Percentiles rank a stretch among this genome's conserved stretches.
These are phyloP conservation scores for Grus americana DNA, from an alignment of 2,113 vertebrate genomes.

Conservation along the genomic window DNA sequence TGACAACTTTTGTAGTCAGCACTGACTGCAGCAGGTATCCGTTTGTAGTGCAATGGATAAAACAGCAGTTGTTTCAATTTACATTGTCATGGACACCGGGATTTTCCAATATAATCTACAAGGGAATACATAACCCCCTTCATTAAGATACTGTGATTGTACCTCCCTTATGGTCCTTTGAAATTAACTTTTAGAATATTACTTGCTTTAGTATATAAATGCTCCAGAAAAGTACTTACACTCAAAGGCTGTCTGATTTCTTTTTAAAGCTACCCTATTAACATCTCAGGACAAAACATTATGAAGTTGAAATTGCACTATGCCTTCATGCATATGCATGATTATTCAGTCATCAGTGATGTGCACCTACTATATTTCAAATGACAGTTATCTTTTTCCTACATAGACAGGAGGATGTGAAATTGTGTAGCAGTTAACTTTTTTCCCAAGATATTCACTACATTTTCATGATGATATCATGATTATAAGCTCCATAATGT, in stretches of 20 bases:
- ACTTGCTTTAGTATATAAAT: neutral
- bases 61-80: neutral
- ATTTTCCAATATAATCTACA: neutral
- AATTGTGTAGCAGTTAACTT: neutral
- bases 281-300: neutral
- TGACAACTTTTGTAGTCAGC: neutral
- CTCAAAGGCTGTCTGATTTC: neutral
- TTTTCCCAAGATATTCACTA: neutral
- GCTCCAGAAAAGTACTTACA: neutral
- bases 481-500: neutral
- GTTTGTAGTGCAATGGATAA: neutral
- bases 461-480: neutral
- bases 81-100: neutral
- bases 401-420: neutral
- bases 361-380: neutral
- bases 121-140: neutral
- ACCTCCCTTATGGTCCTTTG: neutral
- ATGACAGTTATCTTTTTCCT: neutral
- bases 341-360: neutral
- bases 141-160: neutral
- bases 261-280: neutral
- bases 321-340: neutral
- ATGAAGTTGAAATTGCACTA: neutral
- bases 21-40: neutral
- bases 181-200: neutral